These are phyloP conservation scores for Meloidogyne chitwoodi DNA, from an alignment of 1,140 invertebrate species.

Conservation along the genomic window DNA sequence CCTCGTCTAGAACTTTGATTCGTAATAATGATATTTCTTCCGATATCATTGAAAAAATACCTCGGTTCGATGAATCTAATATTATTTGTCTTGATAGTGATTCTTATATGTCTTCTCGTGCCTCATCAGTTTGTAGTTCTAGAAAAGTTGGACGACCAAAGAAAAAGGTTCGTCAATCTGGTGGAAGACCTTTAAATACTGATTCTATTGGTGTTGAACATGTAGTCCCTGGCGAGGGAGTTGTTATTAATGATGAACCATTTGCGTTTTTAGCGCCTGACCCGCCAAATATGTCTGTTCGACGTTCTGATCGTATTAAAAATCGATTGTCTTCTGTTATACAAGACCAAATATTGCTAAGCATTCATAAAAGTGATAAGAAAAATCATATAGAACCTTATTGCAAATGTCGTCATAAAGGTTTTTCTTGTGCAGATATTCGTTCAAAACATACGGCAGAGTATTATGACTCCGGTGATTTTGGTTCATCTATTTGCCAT, in stretches of 20 bases:
- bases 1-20: background rate
- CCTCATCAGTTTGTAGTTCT: background rate
- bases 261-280: background rate
- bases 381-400: background rate
- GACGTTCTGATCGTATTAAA: background rate
- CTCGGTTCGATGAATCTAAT: background rate
- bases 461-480: constrained; percentile 2
- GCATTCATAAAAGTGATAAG: background rate
- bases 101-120: background rate
- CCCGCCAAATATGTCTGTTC: background rate
- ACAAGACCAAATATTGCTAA: background rate
- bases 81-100: background rate
- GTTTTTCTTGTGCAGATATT: background rate
- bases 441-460: background rate
- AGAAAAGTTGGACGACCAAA: too few relatives aligned
- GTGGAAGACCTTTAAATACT: background rate
- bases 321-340: background rate
- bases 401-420: background rate
- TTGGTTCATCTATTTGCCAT: background rate
- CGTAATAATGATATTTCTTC: background rate
- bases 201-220: background rate
- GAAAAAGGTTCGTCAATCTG: background rate
- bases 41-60: background rate
- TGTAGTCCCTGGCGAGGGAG: background rate
- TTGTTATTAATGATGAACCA: background rate